phyloP scores from a whole-genome alignment of 2,797 vertebrate genomes.

The Euthynnus affinis region DNA sequence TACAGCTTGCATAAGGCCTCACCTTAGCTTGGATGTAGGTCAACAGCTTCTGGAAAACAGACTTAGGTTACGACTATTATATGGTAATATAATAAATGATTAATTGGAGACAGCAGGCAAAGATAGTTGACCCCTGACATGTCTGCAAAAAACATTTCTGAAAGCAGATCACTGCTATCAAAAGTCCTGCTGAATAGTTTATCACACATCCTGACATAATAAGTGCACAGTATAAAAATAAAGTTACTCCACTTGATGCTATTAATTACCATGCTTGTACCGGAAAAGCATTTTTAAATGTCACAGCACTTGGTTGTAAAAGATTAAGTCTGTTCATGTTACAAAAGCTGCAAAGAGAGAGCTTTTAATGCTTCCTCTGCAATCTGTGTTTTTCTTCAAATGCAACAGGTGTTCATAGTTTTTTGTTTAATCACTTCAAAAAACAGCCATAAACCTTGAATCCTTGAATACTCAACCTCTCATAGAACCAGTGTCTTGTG shows the following conservation, averaged over 20 bases:
- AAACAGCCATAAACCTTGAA: too few relatives aligned
- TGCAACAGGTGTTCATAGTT: background rate
- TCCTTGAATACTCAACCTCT: background rate
- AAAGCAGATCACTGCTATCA: background rate
- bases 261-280: background rate
- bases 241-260: constrained; percentile 10
- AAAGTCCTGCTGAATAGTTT: background rate
- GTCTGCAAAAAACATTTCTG: background rate
- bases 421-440: background rate
- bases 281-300: background rate
- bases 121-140: background rate
- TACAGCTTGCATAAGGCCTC: constrained; percentile 60
- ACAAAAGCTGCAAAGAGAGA: background rate
- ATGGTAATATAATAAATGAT: background rate
- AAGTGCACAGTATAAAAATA: background rate
- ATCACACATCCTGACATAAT: background rate
- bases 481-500: background rate
- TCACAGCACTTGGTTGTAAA: background rate
- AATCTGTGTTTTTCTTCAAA: background rate
- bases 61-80: background rate
- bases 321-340: background rate
- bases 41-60: constrained; percentile 30
- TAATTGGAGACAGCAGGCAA: background rate
- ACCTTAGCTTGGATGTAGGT: constrained; percentile 51
- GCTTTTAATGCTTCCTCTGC: background rate